These are phyloP conservation scores for Pangasius mekongensis DNA, from an alignment of 2,797 vertebrate genomes.

Conservation along the genomic window DNA sequence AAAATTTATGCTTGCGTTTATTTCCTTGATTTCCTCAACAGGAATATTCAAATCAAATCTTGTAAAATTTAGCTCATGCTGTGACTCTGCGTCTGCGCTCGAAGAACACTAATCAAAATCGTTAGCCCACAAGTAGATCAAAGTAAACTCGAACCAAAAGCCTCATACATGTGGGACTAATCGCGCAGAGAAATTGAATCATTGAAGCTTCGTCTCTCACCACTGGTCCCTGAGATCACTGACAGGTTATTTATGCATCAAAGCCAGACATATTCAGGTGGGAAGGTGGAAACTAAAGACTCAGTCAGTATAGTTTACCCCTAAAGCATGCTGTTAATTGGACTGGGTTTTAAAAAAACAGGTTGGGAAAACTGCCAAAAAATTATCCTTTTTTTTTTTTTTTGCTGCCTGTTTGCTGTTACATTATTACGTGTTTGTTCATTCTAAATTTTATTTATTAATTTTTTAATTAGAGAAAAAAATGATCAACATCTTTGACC, in stretches of 20 bases:
- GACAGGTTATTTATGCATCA: slow-evolving; percentile 56
- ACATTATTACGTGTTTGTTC: slow-evolving; percentile 35
- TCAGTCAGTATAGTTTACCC: slow-evolving; percentile 29
- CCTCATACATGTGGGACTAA: slow-evolving; percentile 52
- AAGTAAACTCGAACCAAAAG: slow-evolving; percentile 64
- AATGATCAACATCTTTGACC: not conserved
- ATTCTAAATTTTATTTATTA: not conserved
- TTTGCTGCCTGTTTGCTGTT: not conserved
- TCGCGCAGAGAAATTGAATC: slow-evolving; percentile 41
- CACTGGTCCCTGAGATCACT: slow-evolving; percentile 54
- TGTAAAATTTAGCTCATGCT: slow-evolving; percentile 52
- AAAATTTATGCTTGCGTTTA: slow-evolving; percentile 2
- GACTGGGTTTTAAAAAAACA: slow-evolving; percentile 4
- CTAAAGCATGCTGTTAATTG: slow-evolving; percentile 37
- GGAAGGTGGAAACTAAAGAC: slow-evolving; percentile 51
- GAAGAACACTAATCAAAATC: slow-evolving; percentile 58
- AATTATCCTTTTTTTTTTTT: not conserved
- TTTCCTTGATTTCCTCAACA: slow-evolving; percentile 35
- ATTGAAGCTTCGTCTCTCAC: slow-evolving; percentile 42
- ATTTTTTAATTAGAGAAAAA: not conserved
- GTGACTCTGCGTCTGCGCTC: slow-evolving; percentile 52
- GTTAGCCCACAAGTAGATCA: slow-evolving; percentile 58
- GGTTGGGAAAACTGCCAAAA: not conserved
- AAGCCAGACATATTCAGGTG: slow-evolving; percentile 54
- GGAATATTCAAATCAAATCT: slow-evolving; percentile 16